Evolutionary conservation across 2,113 vertebrate species (phyloP).

Genomic region (Ophiodon elongatus): DNA sequence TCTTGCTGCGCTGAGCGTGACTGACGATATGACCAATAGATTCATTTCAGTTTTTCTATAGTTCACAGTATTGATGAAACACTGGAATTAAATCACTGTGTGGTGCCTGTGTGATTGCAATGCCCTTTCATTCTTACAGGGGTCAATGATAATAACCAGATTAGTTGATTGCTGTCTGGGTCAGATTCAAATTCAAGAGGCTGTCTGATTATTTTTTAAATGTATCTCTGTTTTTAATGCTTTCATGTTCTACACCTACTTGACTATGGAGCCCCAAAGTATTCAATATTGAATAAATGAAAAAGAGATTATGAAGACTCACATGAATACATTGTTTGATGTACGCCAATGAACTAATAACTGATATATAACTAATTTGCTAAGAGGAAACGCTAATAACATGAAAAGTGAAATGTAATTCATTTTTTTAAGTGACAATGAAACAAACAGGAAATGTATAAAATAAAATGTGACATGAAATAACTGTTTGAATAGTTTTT

Average conservation of each 20-base stretch:
- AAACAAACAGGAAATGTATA: not conserved
- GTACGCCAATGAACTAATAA: not conserved
- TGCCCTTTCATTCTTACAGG: constrained; percentile 47
- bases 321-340: not conserved
- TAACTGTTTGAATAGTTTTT: not conserved
- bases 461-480: not conserved
- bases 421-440: not conserved
- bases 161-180: constrained; percentile 34
- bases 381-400: not conserved
- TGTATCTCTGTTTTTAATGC: not conserved
- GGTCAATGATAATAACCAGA: constrained; percentile 63
- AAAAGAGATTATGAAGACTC: not conserved
- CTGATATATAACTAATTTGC: too few species aligned
- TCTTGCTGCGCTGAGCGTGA: constrained; percentile 31
- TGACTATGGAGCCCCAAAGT: not conserved
- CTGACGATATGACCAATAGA: constrained; percentile 49
- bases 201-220: constrained; percentile 18
- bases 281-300: not conserved
- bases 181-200: constrained; percentile 32
- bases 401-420: not conserved
- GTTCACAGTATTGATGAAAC: constrained; percentile 55
- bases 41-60: constrained; percentile 56
- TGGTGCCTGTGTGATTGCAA: constrained; percentile 45
- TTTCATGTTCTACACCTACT: not conserved
- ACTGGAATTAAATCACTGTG: constrained; percentile 28